phyloP scores from a whole-genome alignment of 2,888 invertebrate species.

The Callimorpha dominula region DNA sequence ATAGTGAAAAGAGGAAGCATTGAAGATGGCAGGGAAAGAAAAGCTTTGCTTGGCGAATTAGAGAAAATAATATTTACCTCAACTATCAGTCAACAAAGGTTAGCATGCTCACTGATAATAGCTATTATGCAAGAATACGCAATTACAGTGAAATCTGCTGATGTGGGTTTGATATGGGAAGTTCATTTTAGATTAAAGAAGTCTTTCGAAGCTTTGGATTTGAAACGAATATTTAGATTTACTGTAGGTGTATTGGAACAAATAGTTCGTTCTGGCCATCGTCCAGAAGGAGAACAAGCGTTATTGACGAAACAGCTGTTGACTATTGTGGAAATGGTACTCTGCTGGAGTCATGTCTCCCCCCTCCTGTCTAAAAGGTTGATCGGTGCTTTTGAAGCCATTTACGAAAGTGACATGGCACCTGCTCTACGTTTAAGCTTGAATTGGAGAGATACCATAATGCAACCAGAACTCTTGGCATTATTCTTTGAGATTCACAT shows the following conservation, averaged over 20 bases:
- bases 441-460: slow-evolving; percentile 91
- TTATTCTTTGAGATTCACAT: slow-evolving; percentile 94
- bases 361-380: slow-evolving; percentile 89
- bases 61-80: slow-evolving; percentile 93
- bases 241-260: slow-evolving; percentile 80
- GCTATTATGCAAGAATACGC: slow-evolving; percentile 96
- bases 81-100: slow-evolving; percentile 91
- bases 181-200: slow-evolving; percentile 94
- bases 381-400: slow-evolving; percentile 90
- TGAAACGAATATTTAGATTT: slow-evolving; percentile 91
- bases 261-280: slow-evolving; percentile 77
- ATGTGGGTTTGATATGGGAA: slow-evolving; percentile 96
- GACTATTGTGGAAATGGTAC: slow-evolving; percentile 92
- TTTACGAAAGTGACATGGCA: slow-evolving; percentile 89
- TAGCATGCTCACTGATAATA: slow-evolving; percentile 94
- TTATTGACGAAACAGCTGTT: slow-evolving; percentile 90
- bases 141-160: slow-evolving; percentile 93
- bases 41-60: slow-evolving; percentile 90
- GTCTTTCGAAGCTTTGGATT: slow-evolving; percentile 93
- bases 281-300: slow-evolving; percentile 82
- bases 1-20: slow-evolving; percentile 95
- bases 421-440: slow-evolving; percentile 88
- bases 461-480: slow-evolving; percentile 91
- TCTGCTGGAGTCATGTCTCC: slow-evolving; percentile 94
- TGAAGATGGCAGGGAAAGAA: slow-evolving; percentile 89